Conservation (phyloP, 2,888 invertebrate species). For the Piscicola geometra region DNA sequence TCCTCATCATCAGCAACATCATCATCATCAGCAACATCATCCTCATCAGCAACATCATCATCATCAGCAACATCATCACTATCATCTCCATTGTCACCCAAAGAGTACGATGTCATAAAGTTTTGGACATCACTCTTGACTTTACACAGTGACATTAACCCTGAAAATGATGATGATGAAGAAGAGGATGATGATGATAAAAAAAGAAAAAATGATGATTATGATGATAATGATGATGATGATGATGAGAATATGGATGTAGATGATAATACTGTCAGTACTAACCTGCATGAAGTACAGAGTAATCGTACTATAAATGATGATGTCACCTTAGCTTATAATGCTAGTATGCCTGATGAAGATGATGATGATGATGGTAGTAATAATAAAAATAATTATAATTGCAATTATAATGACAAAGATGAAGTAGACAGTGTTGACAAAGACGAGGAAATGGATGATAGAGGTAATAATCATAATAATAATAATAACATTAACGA, state of each 20-base stretch:
- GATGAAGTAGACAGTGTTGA: neutral
- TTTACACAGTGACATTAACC: no score
- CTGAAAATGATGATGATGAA: no score
- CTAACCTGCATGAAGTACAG: no score
- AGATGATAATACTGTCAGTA: neutral
- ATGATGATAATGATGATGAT: neutral
- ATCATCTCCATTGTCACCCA: no score
- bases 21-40: no score
- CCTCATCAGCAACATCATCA: constrained; percentile 51
- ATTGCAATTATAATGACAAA: neutral
- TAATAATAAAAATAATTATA: neutral
- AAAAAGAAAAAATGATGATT: neutral
- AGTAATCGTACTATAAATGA: neutral
- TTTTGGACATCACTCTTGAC: no score
- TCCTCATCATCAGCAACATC: no score
- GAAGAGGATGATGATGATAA: neutral
- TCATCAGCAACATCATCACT: constrained; percentile 56
- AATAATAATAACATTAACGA: neutral
- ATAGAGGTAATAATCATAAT: neutral
- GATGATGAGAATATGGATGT: neutral
- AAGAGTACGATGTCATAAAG: no score
- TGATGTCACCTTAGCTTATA: neutral
- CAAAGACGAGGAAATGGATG: neutral
- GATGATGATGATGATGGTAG: neutral
- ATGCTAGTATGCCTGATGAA: no score